Conservation (phyloP, 2,113 vertebrate genomes). For the Epinephelus moara region DNA sequence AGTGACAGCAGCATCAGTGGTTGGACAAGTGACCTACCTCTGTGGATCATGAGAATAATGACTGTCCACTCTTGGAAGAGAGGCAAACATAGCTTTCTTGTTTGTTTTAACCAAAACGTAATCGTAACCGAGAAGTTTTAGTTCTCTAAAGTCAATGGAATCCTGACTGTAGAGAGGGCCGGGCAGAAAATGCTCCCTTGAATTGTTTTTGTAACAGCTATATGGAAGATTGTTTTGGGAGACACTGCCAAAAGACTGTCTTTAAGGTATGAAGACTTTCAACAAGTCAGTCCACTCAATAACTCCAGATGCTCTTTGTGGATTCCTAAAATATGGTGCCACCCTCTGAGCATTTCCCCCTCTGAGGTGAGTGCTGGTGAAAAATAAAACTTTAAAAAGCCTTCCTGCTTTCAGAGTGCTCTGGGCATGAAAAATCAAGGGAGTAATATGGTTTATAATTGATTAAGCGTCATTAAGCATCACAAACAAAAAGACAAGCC, state of each 20-base stretch:
- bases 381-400: constrained; percentile 43
- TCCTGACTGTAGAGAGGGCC: background rate
- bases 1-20: background rate
- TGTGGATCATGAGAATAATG: background rate
- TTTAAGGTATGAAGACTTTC: background rate
- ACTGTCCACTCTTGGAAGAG: background rate
- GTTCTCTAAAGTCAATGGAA: no score
- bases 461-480: constrained; percentile 74
- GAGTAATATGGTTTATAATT: constrained; percentile 71
- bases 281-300: background rate
- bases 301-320: constrained; percentile 3
- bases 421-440: constrained; percentile 55
- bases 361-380: constrained; percentile 18
- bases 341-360: constrained; percentile 6
- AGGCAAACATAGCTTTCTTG: background rate
- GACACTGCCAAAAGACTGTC: background rate
- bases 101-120: background rate
- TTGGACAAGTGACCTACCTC: background rate
- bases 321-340: constrained; percentile 21
- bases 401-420: constrained; percentile 47
- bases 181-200: background rate
- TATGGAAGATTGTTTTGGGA: background rate
- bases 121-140: background rate
- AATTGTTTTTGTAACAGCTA: background rate
- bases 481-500: constrained; percentile 70